Evolutionary conservation across 2,888 invertebrate species (phyloP), one percentile per base, ranked within the genome.

Genomic region (Choristoneura rosaceana): DNA sequence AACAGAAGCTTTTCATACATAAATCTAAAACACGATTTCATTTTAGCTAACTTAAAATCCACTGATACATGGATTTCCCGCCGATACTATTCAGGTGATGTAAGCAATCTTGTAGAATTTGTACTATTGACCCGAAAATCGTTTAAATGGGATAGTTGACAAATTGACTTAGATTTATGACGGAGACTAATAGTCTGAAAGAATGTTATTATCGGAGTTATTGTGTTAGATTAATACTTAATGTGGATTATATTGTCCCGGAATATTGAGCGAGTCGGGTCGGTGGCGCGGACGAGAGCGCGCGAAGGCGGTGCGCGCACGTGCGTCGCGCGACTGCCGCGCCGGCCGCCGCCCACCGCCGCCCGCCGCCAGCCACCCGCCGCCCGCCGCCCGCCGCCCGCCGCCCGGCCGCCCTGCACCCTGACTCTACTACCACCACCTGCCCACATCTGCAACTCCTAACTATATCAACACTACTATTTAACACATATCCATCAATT

Each of bases 321-420:
- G 92, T 89, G 92, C 86, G 86, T 89, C 91, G 90, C 85, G 91
- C 91, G 87, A 92, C 92, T 92, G 93, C 90, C 91, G 91, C 87
- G 87, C 82, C 81, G 78, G 78, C 80, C 79, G 78, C 80, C 81
- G 82, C 79, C 81, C 83, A 79, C 84, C 79, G 87, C 87, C 86
- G 87, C 90, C 87, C 77, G 80, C 81, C 79, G 80, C 82, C 84
- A 86, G 86, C 87, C 86, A 84, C 83, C 88, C 41, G 78, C 87
- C 86, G 85, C 84, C 82, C 81, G 79, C 79, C 82, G 77, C 80
- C 75, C 76, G 81, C 86, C 86, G 85, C 86, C 87, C 80, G 81
- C 87, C 87, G 43, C 43, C 43, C 43, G 10, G 86, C 86, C 87
- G 77, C 82, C 78, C 76, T 74, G 59, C 64, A 43, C 52, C 59